phyloP scores from a whole-genome alignment of 2,797 vertebrate species.

The Propithecus perrieri region DNA sequence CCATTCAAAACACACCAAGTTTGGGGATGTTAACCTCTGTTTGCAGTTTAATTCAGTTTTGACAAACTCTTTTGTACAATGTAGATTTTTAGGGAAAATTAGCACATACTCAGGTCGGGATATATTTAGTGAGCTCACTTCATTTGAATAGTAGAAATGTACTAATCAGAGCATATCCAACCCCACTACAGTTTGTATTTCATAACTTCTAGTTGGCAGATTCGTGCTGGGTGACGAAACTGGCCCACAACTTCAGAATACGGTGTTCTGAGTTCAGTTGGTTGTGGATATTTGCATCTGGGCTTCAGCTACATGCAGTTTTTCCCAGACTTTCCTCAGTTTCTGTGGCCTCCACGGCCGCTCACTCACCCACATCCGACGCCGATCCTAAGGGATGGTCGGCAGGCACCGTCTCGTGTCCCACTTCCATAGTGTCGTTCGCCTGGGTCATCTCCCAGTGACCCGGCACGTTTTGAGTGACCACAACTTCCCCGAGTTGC shows the following conservation, averaged over 20 bases:
- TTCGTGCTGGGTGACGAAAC: not conserved
- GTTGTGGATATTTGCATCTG: not conserved
- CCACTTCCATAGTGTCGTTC: not conserved
- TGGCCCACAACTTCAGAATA: not conserved
- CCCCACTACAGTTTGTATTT: not conserved
- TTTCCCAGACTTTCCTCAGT: not conserved
- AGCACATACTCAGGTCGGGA: not conserved
- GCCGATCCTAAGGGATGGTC: not conserved
- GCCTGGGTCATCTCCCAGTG: not conserved
- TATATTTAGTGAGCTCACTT: not conserved
- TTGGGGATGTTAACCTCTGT: not conserved
- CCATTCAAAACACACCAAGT: not conserved
- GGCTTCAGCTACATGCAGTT: not conserved
- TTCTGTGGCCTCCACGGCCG: not conserved
- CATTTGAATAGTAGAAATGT: not conserved
- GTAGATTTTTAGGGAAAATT: not conserved
- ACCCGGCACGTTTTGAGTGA: not conserved
- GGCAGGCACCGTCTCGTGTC: not conserved
- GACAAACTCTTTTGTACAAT: not conserved
- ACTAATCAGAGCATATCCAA: not conserved
- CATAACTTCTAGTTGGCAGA: not conserved
- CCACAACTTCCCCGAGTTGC: not conserved
- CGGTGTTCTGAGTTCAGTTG: not conserved
- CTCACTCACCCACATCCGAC: not conserved
- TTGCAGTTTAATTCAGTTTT: slow-evolving; percentile 18